phyloP scores from a whole-genome alignment of 2,888 invertebrate genomes.

The Orthosia gracilis region DNA sequence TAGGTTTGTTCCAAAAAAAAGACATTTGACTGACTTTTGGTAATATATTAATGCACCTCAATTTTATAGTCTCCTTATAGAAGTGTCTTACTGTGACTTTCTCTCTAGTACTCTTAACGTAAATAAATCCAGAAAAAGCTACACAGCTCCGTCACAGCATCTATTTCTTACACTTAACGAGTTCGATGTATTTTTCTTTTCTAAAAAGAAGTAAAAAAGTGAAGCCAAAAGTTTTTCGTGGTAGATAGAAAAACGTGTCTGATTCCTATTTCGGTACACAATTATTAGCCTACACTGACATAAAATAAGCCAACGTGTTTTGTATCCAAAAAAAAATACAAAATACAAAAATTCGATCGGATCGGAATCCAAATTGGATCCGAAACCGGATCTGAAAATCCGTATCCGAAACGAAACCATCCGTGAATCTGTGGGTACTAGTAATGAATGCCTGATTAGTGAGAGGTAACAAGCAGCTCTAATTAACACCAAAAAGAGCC shows the following conservation, averaged over 20 bases:
- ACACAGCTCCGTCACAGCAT: too few species aligned
- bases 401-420: not conserved
- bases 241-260: not conserved
- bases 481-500: slow-evolving; percentile 30
- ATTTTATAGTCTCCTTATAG: too few species aligned
- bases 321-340: not conserved
- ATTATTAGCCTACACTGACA: not conserved
- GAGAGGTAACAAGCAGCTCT: slow-evolving; percentile 20
- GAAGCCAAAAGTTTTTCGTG: too few species aligned
- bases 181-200: too few species aligned
- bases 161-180: too few species aligned
- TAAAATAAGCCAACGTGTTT: not conserved
- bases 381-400: slow-evolving; percentile 2
- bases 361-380: not conserved
- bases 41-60: too few species aligned
- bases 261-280: not conserved
- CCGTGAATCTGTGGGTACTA: slow-evolving; percentile 1
- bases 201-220: too few species aligned
- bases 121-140: too few species aligned
- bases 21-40: too few species aligned
- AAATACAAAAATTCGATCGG: not conserved
- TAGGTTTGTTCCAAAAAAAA: too few species aligned
- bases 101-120: too few species aligned
- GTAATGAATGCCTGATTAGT: slow-evolving; percentile 40
- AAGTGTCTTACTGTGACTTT: too few species aligned